Conservation (phyloP, 2,113 vertebrate genomes). For the Macquaria ambigua region DNA sequence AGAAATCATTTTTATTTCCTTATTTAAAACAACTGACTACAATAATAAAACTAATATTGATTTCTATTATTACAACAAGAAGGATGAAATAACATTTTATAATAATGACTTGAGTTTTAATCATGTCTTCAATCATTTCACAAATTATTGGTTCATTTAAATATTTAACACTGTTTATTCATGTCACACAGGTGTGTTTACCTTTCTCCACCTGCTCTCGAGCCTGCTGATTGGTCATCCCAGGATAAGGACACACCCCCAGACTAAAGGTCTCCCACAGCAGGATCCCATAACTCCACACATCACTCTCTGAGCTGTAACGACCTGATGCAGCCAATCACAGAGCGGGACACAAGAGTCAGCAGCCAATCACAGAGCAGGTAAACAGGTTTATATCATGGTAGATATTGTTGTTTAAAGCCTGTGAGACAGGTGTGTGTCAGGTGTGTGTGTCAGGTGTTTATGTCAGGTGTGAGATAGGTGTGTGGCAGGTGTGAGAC, state of each 20-base stretch:
- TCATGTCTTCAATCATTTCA: too few species aligned
- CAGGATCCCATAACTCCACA: slow-evolving; percentile 98
- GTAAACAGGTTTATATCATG: background rate
- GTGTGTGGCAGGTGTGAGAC: background rate
- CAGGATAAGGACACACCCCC: slow-evolving; percentile 96
- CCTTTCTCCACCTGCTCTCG: slow-evolving; percentile 98
- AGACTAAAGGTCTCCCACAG: slow-evolving; percentile 99
- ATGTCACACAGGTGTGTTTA: slow-evolving; percentile 56
- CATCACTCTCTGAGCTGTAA: slow-evolving; percentile 97
- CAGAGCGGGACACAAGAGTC: background rate
- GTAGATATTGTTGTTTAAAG: background rate
- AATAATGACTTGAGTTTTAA: too few species aligned
- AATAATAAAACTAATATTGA: too few species aligned
- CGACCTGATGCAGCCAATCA: slow-evolving; percentile 86
- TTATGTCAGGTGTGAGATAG: background rate
- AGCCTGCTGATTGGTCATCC: slow-evolving; percentile 99
- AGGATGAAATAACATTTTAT: too few species aligned
- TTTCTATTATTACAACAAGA: too few species aligned
- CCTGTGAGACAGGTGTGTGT: background rate
- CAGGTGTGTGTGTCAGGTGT: background rate
- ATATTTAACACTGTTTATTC: too few species aligned
- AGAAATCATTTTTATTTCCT: too few species aligned
- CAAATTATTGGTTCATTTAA: too few species aligned
- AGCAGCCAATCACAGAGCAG: background rate
- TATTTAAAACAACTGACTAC: too few species aligned